These are phyloP conservation scores for Taxidea taxus DNA, from an alignment of 2,113 vertebrate genomes.

Conservation along the genomic window DNA sequence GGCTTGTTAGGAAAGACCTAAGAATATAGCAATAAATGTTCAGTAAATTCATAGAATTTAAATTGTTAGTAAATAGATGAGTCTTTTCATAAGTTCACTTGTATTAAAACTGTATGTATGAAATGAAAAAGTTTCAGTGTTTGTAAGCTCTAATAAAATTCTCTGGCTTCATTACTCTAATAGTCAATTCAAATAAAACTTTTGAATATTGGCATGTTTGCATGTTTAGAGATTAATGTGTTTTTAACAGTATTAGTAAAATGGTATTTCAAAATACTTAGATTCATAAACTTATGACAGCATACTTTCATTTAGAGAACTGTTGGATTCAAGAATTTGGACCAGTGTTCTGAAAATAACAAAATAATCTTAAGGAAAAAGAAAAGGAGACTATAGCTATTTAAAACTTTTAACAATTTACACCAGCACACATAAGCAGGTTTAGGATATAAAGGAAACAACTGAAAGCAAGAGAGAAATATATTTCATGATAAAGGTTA, in stretches of 20 bases:
- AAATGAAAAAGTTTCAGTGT: constrained; percentile 66
- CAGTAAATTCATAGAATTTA: constrained; percentile 47
- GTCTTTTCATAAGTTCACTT: constrained; percentile 47
- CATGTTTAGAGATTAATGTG: constrained; percentile 51
- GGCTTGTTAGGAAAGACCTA: constrained; percentile 27
- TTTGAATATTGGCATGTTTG: constrained; percentile 65
- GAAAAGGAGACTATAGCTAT: constrained; percentile 25
- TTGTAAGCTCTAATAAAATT: constrained; percentile 71
- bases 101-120: constrained; percentile 63
- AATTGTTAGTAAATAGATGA: constrained; percentile 62
- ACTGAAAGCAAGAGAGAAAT: constrained; percentile 15
- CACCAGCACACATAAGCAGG: not conserved
- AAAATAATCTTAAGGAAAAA: constrained; percentile 5
- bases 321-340: constrained; percentile 25
- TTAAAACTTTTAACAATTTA: not conserved
- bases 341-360: constrained; percentile 33
- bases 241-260: constrained; percentile 36
- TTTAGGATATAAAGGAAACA: constrained; percentile 33
- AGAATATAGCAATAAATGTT: constrained; percentile 43
- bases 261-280: constrained; percentile 38
- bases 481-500: constrained; percentile 1
- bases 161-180: constrained; percentile 51
- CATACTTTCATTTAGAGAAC: constrained; percentile 29
- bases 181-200: constrained; percentile 69
- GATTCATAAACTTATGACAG: constrained; percentile 29